These are phyloP conservation scores for Leptopterna dolabrata DNA, from an alignment of 2,888 invertebrate species.

Conservation along the genomic window DNA sequence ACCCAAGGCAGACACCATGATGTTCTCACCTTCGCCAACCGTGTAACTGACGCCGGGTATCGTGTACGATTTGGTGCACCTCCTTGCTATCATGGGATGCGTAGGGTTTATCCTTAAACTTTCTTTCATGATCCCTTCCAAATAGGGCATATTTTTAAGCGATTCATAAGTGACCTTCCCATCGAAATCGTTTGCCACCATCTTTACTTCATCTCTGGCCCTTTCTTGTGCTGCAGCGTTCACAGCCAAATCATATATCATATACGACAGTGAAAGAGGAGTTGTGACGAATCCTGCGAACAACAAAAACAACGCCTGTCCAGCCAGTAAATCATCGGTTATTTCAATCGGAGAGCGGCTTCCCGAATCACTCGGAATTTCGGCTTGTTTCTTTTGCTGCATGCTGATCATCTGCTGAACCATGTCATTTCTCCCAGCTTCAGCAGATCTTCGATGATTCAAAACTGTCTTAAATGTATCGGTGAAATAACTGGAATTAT, in stretches of 20 bases:
- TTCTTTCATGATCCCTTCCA: constrained; percentile 48
- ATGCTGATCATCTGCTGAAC: constrained; percentile 45
- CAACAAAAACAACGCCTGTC: constrained; percentile 43
- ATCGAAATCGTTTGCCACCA: not conserved
- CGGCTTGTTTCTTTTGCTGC: constrained; percentile 36
- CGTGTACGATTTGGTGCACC: constrained; percentile 36
- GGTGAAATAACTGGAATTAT: constrained; percentile 11
- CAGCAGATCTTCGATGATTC: not conserved
- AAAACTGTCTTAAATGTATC: not conserved
- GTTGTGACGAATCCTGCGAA: constrained; percentile 43
- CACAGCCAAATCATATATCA: constrained; percentile 19
- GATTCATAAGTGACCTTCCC: not conserved
- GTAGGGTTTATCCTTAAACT: constrained; percentile 34
- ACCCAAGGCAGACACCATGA: constrained; percentile 20
- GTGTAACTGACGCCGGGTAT: constrained; percentile 13
- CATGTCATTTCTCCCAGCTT: constrained; percentile 23
- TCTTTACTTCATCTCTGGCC: constrained; percentile 35
- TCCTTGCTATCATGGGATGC: not conserved
- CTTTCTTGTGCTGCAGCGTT: constrained; percentile 30
- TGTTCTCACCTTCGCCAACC: constrained; percentile 15
- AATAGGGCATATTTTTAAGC: constrained; percentile 32
- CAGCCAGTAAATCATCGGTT: constrained; percentile 44
- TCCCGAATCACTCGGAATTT: not conserved
- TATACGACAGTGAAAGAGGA: not conserved
- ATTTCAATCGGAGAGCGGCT: not conserved